Base-by-base conservation (phyloP, 2,888 invertebrate genomes). In the Sylvicola cinctus region DNA sequence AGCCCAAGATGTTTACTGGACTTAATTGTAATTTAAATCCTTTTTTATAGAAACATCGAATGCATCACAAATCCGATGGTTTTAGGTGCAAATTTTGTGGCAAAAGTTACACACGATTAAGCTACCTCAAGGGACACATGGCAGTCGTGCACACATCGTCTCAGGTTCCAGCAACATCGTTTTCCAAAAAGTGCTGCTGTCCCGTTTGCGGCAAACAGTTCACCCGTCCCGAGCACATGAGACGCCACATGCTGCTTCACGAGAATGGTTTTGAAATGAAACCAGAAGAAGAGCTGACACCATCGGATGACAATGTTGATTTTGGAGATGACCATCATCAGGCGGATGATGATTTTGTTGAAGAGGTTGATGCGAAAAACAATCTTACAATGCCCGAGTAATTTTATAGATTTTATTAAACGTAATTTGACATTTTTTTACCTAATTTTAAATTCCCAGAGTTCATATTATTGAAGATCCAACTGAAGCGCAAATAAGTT, bases 191-290 rank as follows among this genome's bases (percentile, higher is more conserved):
- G n/a, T n/a, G n/a, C n/a, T 23, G 33, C 14, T 65, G 65, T 43
- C 46, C 45, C 28, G 42, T 55, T 4, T 66, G 66, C 41, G 48
- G 51, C 10, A 61, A 61, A 39, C 49, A 51, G 12, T 66, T 65
- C 43, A 49, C 55, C 3, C 49, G 63, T 1, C 48, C 53, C 2
- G 59, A 60, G 39, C 62, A 64, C 43, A 43, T 65, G 31, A 53
- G 54, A 36, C 50, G 65, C 2, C 66, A 66, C 43, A 48, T 61
- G 47, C 45, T 51, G 3, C 54, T 61, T 2, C 66, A 66, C 44
- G 51, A n/a, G n/a, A n/a, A n/a, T n/a, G n/a, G n/a, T n/a, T n/a
- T n/a, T n/a, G n/a, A n/a, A n/a, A n/a, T n/a, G n/a, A n/a, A n/a
- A n/a, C n/a, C n/a, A n/a, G n/a, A n/a, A n/a, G n/a, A 51, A 5